Percentiles rank a stretch among this genome's conserved stretches.
Evolutionary conservation across 2,888 invertebrate genomes (phyloP).

Genomic region (Drosophila meridiana): DNA sequence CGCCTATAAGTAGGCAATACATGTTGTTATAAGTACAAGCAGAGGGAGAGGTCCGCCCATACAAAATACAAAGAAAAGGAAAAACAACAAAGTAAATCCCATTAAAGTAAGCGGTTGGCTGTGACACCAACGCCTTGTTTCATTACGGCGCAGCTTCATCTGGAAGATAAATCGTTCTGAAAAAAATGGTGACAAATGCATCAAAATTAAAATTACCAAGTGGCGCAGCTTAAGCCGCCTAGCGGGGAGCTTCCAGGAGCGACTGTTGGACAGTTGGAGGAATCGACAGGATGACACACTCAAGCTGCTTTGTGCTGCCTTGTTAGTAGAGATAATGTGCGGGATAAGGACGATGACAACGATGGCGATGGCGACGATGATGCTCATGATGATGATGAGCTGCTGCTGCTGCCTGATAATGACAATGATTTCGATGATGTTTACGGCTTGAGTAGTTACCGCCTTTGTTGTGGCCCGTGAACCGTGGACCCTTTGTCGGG

Average conservation of each 20-base stretch:
- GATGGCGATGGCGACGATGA: slow-evolving; percentile 9
- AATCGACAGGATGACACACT: slow-evolving; percentile 63
- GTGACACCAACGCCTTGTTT: slow-evolving; percentile 50
- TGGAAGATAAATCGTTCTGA: slow-evolving; percentile 62
- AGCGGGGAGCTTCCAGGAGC: slow-evolving; percentile 5
- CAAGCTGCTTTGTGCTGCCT: slow-evolving; percentile 70
- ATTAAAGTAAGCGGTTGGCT: slow-evolving; percentile 61
- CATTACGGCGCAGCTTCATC: slow-evolving; percentile 51
- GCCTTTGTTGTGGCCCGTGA: slow-evolving; percentile 37
- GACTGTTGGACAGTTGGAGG: slow-evolving; percentile 1
- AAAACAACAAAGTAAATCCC: slow-evolving; percentile 49
- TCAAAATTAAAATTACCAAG: slow-evolving; percentile 75
- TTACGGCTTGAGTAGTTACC: slow-evolving; percentile 62
- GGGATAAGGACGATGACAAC: slow-evolving; percentile 31
- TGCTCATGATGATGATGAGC: slow-evolving; percentile 21
- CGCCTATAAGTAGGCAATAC: slow-evolving; percentile 75
- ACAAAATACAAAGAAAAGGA: slow-evolving; percentile 13
- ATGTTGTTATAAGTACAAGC: slow-evolving; percentile 34
- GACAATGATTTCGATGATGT: slow-evolving; percentile 69
- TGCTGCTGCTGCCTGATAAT: slow-evolving; percentile 52
- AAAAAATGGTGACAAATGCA: slow-evolving; percentile 77
- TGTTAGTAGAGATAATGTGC: slow-evolving; percentile 69
- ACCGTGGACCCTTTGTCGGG: slow-evolving; percentile 8
- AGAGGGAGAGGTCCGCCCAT: slow-evolving; percentile 22
- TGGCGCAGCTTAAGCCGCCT: slow-evolving; percentile 37